A percentile compares a stretch with the other conserved stretches of the same genome.
phyloP scores from a whole-genome alignment of 2,888 invertebrate species.

The Meta bourneti region DNA sequence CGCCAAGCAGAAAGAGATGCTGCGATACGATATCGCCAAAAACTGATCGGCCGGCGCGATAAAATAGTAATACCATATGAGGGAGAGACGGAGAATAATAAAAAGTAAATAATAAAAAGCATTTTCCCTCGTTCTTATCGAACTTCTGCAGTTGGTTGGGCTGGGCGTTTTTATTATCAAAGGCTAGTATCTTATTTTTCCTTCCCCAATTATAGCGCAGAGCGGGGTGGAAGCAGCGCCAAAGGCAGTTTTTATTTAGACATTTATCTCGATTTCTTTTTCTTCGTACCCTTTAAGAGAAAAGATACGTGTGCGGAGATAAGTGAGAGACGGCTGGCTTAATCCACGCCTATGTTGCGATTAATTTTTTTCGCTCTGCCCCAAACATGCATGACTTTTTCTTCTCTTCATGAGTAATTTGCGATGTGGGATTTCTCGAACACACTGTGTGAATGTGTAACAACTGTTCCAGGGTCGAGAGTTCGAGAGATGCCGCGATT shows the following conservation, averaged over 20 bases:
- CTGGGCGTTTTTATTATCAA: constrained; percentile 71
- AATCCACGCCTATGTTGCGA: not conserved
- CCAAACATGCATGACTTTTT: constrained; percentile 1
- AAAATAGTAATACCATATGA: constrained; percentile 75
- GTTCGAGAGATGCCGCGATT: not conserved
- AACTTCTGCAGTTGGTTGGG: constrained; percentile 69
- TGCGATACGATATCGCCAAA: constrained; percentile 72
- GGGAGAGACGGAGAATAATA: constrained; percentile 46
- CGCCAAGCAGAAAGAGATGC: constrained; percentile 74
- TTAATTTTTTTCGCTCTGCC: constrained; percentile 13
- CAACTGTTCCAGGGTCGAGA: constrained; percentile 18
- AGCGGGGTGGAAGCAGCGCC: constrained; percentile 35
- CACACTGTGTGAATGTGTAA: constrained; percentile 18
- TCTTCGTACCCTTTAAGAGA: constrained; percentile 26
- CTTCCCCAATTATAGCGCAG: constrained; percentile 65
- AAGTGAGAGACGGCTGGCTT: not conserved
- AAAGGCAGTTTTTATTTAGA: constrained; percentile 75
- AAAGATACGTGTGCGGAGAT: constrained; percentile 54
- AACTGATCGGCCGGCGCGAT: constrained; percentile 64
- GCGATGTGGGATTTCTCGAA: constrained; percentile 41
- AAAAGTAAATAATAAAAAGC: constrained; percentile 74
- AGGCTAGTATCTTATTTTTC: constrained; percentile 67
- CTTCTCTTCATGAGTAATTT: constrained; percentile 26
- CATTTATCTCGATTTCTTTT: constrained; percentile 59
- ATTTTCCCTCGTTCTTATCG: constrained; percentile 60